Percentiles rank a stretch among this genome's conserved stretches.
Evolutionary conservation across 1,140 invertebrate species (phyloP).

Genomic region (Drosophila busckii): DNA sequence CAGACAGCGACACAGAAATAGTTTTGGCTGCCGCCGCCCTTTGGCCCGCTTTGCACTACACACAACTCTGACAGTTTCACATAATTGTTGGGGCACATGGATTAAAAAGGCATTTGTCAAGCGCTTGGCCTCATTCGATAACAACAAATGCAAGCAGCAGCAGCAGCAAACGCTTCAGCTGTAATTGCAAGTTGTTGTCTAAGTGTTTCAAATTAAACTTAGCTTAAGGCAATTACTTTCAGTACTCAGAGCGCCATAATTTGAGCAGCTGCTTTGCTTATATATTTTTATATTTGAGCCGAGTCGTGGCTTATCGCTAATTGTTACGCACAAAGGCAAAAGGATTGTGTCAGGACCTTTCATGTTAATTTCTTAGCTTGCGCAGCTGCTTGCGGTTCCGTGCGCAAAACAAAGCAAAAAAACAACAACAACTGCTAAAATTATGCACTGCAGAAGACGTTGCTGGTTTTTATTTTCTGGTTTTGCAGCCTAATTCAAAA

Average conservation of each 20-base stretch:
- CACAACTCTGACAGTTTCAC: constrained; percentile 53
- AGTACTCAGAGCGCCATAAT: constrained; percentile 43
- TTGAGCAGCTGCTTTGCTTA: constrained; percentile 50
- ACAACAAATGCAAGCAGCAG: constrained; percentile 4
- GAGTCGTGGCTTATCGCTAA: constrained; percentile 63
- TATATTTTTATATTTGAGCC: constrained; percentile 2
- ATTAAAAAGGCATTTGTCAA: constrained; percentile 76
- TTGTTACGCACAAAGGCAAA: constrained; percentile 46
- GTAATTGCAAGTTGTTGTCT: too few species aligned
- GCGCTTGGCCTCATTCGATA: constrained; percentile 30
- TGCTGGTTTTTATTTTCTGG: constrained; percentile 20
- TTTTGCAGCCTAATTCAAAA: constrained; percentile 62
- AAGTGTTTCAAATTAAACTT: too few species aligned
- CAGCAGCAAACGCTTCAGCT: background rate
- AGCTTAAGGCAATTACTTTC: too few species aligned
- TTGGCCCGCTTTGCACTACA: background rate
- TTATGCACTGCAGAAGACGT: too few species aligned
- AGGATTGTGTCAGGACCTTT: constrained; percentile 54
- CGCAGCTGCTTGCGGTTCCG: constrained; percentile 15
- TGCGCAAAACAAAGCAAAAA: constrained; percentile 30
- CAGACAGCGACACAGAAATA: too few species aligned
- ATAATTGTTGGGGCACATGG: constrained; percentile 68
- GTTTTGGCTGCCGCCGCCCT: constrained; percentile 17
- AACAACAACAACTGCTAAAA: too few species aligned
- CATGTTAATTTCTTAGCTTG: constrained; percentile 58